Base-by-base conservation (phyloP, 2,113 vertebrate species). In the Sylvietta virens region DNA sequence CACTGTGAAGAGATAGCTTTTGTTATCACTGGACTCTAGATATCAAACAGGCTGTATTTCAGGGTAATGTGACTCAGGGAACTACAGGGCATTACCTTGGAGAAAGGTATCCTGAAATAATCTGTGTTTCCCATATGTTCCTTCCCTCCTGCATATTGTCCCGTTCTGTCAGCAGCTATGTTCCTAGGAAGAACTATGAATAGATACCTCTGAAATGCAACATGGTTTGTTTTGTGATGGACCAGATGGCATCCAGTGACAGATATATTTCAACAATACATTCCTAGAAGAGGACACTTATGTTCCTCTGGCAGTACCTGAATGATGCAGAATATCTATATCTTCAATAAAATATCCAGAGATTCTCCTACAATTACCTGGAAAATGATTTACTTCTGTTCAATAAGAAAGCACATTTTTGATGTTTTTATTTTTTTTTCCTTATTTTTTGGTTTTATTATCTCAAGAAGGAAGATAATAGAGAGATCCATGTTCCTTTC, bases 191-290 rank as follows among this genome's bases (percentile, higher is more conserved):
- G 39, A 71, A 13, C 67, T 81, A 57, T 4, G 0, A 67, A 85
- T 7, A 78, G 47, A 12, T 27, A 45, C 35, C 56, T 83, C 51
- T 92, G 67, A 91, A 87, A 28, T 35, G 7, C n/a, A 64, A 31
- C 4, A 17, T 9, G 39, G 10, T 66, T 73, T 87, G 39, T 60
- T 88, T 92, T 60, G 24, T 54, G 74, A 28, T 60, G 64, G 81
- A 81, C 40, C 90, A 96, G 85, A 96, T 81, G 79, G 74, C 39
- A 86, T n/a, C 24, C 13, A 44, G 71, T 81, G 84, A 83, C 81
- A 90, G 64, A 70, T 60, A 53, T 20, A 62, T 58, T 82, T 58
- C 70, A 81, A 85, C 28, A 95, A 74, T 40, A 7, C 33, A 26
- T 44, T 73, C 54, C 47, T 47, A 54, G 84, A 82, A 94, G 81